phyloP scores from a whole-genome alignment of 2,113 vertebrate species.

The Ranitomeya imitator region DNA sequence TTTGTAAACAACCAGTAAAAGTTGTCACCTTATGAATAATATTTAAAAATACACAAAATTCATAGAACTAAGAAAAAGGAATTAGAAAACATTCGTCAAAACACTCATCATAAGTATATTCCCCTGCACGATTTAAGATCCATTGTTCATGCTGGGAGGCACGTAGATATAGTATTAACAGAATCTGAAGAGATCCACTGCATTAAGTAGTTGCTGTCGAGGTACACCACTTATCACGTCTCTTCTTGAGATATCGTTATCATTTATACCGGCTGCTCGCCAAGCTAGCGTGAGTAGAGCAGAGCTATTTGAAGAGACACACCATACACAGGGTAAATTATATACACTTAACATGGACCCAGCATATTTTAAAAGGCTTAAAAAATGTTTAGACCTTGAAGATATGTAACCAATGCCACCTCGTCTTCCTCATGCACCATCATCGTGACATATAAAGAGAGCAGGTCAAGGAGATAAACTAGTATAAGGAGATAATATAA shows the following conservation, averaged over 20 bases:
- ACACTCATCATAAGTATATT: not conserved
- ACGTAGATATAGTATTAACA: not conserved
- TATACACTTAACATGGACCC: slow-evolving; percentile 6
- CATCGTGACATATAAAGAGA: slow-evolving; percentile 18
- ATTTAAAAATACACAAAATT: too few species aligned
- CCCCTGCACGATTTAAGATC: not conserved
- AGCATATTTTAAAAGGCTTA: not conserved
- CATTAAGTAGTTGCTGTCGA: slow-evolving; percentile 13
- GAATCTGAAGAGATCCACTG: not conserved
- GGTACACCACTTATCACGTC: not conserved
- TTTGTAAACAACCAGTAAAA: too few species aligned
- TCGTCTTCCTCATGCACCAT: not conserved
- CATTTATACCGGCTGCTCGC: not conserved
- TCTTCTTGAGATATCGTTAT: not conserved
- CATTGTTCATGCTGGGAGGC: not conserved
- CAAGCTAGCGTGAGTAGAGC: not conserved
- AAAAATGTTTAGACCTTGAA: not conserved
- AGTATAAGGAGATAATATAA: slow-evolving; percentile 1
- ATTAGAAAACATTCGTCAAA: not conserved
- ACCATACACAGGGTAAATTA: not conserved
- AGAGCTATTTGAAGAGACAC: not conserved
- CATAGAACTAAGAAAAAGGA: too few species aligned
- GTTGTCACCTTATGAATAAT: too few species aligned
- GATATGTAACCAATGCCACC: slow-evolving; percentile 2
- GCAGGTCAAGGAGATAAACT: slow-evolving; percentile 20